Conservation (phyloP, 1,140 invertebrate species). For the Zaprionus kolodkinae region DNA sequence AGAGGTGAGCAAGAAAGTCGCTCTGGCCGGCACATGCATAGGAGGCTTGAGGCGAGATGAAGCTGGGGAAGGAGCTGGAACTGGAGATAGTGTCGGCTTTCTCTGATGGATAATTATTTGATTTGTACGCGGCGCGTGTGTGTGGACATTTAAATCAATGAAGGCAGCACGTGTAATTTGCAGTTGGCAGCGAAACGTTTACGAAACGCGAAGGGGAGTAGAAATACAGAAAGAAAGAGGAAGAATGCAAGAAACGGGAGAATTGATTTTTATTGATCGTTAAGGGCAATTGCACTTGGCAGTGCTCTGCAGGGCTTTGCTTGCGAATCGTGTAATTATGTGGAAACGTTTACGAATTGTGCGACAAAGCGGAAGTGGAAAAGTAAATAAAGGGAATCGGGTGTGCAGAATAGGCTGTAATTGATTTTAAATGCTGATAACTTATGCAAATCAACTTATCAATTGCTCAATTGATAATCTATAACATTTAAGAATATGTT, state of each 20-base stretch:
- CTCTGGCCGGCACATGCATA: no score
- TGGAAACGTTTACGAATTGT: slow-evolving; percentile 11
- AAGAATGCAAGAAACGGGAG: not conserved
- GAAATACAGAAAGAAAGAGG: not conserved
- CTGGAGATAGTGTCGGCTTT: slow-evolving; percentile 21
- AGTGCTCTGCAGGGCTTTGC: not conserved
- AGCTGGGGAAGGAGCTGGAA: not conserved
- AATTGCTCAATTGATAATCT: not conserved
- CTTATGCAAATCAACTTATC: not conserved
- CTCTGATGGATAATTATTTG: slow-evolving; percentile 31
- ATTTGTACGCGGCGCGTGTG: not conserved
- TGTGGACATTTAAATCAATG: slow-evolving; percentile 5
- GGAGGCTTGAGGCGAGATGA: not conserved
- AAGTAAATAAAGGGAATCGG: not conserved
- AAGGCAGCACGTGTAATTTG: not conserved
- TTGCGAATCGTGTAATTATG: not conserved
- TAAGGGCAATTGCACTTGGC: slow-evolving; percentile 2
- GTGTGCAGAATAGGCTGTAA: not conserved
- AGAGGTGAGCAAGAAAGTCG: slow-evolving; percentile 1
- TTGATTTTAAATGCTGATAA: not conserved
- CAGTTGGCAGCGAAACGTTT: not conserved
- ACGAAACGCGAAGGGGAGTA: not conserved
- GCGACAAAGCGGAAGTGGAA: not conserved
- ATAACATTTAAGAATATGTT: not conserved
- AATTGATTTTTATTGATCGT: slow-evolving; percentile 9